phyloP scores from a whole-genome alignment of 2,113 vertebrate species.

The Athene noctua region DNA sequence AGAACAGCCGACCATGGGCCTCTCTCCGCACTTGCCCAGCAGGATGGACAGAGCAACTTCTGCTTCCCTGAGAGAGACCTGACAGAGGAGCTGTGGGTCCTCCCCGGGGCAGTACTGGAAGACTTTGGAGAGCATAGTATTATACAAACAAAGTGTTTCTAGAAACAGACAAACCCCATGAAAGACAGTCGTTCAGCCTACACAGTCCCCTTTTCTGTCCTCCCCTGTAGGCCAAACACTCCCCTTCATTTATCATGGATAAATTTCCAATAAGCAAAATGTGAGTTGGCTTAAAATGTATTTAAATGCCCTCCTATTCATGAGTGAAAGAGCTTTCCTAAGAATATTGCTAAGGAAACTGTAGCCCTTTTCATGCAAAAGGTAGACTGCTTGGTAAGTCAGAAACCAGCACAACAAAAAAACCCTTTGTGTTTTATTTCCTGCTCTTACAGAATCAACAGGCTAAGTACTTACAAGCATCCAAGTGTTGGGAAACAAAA shows the following conservation, averaged over 20 bases:
- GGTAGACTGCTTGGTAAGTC: background rate
- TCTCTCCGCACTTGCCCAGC: rapidly evolving
- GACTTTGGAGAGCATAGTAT: background rate
- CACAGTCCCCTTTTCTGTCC: background rate
- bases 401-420: background rate
- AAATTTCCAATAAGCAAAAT: background rate
- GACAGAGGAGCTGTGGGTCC: background rate
- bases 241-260: background rate
- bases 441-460: background rate
- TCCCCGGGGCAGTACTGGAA: background rate
- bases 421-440: background rate
- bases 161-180: background rate
- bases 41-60: background rate
- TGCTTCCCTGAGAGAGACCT: background rate
- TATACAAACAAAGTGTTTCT: background rate
- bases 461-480: background rate
- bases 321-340: background rate
- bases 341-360: slow-evolving; percentile 14
- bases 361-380: slow-evolving; percentile 13
- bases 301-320: background rate
- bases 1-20: rapidly evolving
- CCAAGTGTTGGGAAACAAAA: background rate
- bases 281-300: background rate
- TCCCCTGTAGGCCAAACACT: background rate
- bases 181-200: background rate